phyloP scores from a whole-genome alignment of 2,113 vertebrate genomes.

The Tyto alba region DNA sequence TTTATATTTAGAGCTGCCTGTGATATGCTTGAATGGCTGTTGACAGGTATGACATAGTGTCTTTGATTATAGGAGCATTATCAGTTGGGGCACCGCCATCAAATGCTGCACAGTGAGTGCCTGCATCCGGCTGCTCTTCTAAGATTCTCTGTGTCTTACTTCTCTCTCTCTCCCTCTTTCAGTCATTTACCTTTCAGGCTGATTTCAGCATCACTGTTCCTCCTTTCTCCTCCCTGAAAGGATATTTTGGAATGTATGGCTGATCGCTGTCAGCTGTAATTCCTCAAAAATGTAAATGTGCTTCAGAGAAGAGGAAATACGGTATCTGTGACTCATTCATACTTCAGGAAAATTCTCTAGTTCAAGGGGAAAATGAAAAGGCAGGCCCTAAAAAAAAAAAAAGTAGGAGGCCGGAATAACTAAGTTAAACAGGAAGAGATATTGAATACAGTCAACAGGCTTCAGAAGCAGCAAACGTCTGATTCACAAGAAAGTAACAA shows the following conservation, averaged over 20 bases:
- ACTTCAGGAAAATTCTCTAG: neutral
- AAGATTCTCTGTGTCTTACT: neutral
- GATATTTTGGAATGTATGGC: neutral
- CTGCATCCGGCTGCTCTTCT: neutral
- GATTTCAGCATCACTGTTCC: neutral
- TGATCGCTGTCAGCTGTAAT: neutral
- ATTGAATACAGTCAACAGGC: neutral
- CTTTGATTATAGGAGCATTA: neutral
- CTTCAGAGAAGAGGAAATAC: neutral
- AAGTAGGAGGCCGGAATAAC: neutral
- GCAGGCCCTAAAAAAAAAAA: neutral
- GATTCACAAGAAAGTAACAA: slow-evolving; percentile 27
- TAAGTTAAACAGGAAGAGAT: neutral
- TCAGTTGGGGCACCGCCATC: neutral
- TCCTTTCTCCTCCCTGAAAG: neutral
- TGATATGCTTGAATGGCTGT: neutral
- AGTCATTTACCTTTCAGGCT: neutral
- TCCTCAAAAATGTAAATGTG: neutral
- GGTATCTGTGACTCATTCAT: neutral
- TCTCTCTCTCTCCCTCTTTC: neutral
- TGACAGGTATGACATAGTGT: neutral
- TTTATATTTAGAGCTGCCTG: neutral
- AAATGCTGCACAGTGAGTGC: neutral
- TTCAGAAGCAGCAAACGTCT: neutral
- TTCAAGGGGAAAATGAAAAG: slow-evolving; percentile 25